Percentiles rank a stretch among this genome's conserved stretches.
Conservation (phyloP, 1,140 invertebrate genomes). For the Dendroctonus valens region DNA sequence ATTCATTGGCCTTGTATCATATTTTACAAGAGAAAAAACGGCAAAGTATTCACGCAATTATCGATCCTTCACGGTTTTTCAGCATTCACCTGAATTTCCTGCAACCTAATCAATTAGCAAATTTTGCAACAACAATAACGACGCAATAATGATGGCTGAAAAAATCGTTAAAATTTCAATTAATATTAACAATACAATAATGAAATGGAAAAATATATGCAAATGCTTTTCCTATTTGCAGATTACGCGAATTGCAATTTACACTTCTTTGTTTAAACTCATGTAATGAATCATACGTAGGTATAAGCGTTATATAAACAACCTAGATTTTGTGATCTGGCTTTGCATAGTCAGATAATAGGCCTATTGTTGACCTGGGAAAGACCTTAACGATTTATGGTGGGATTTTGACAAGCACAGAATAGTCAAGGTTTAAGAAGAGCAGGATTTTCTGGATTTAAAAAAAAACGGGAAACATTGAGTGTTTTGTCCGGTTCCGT, state of each 20-base stretch:
- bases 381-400: conserved; percentile 24
- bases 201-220: conserved; percentile 21
- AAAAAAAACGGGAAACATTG: too few relatives aligned
- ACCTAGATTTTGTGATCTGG: conserved; percentile 35
- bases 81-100: conserved; percentile 15
- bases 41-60: conserved; percentile 8
- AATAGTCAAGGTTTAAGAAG: too few relatives aligned
- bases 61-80: conserved; percentile 23
- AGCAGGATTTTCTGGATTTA: too few relatives aligned
- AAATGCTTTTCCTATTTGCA: conserved; percentile 19
- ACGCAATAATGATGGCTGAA: background rate
- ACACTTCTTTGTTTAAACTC: conserved; percentile 26
- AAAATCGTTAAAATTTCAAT: conserved; percentile 19
- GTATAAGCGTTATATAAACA: conserved; percentile 38
- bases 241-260: conserved; percentile 9
- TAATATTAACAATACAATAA: conserved; percentile 15
- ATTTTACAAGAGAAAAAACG: background rate
- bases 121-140: conserved; percentile 10
- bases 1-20: conserved; percentile 9
- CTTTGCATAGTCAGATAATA: conserved; percentile 19
- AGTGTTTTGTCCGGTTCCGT: too few relatives aligned
- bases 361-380: conserved; percentile 24
- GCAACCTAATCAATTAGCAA: conserved; percentile 18
- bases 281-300: conserved; percentile 16
- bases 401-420: background rate